These are phyloP conservation scores for Drosophila rellima DNA, from an alignment of 2,888 invertebrate species.

Conservation along the genomic window DNA sequence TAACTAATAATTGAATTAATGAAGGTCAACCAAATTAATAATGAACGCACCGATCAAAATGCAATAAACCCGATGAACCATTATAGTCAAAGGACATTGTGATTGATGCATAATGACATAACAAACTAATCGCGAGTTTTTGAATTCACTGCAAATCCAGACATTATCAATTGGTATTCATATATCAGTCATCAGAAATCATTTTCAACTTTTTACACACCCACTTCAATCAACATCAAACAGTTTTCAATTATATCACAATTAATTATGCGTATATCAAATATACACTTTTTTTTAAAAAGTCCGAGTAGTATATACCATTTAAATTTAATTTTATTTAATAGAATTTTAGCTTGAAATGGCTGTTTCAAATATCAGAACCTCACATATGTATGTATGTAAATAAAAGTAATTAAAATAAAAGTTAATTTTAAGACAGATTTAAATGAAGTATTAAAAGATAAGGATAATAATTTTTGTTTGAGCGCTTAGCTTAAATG, in stretches of 20 bases:
- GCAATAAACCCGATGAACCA: slow-evolving; percentile 6
- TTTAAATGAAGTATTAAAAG: no score
- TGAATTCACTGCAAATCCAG: background rate
- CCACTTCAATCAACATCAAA: background rate
- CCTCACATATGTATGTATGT: no score
- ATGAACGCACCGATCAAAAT: background rate
- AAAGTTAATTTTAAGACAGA: background rate
- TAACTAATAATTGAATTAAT: slow-evolving; percentile 47
- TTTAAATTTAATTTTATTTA: background rate
- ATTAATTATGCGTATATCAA: background rate
- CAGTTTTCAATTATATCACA: background rate
- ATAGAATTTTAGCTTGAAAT: background rate
- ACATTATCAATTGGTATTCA: background rate
- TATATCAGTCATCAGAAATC: background rate
- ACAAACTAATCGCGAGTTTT: background rate
- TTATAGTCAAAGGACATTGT: background rate
- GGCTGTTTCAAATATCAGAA: background rate
- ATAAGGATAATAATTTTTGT: no score
- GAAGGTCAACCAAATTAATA: slow-evolving; percentile 13
- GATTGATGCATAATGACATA: background rate
- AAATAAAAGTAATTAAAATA: background rate
- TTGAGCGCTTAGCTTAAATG: no score
- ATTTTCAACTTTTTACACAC: background rate
- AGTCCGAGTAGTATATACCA: background rate
- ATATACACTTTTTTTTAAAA: background rate